Conservation (phyloP, 2,888 invertebrate genomes). For the Branchellion lobata region DNA sequence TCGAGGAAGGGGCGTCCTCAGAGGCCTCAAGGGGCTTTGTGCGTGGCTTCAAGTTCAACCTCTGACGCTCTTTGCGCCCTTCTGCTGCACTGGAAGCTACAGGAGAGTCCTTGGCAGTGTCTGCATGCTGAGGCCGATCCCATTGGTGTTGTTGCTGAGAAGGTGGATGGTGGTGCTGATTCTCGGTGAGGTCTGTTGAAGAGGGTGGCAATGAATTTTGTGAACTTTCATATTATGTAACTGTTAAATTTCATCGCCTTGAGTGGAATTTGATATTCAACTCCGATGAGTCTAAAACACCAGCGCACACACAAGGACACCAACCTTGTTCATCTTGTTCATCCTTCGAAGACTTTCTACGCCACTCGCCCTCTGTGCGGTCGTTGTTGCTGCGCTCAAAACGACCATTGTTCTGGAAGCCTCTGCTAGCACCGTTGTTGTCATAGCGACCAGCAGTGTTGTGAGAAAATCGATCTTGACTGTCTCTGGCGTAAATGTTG, state of each 20-base stretch:
- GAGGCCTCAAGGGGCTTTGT: slow-evolving; percentile 71
- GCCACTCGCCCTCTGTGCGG: not conserved
- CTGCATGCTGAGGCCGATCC: too few species aligned
- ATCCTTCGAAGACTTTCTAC: not conserved
- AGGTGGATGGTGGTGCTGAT: not conserved
- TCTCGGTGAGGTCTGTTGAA: not conserved
- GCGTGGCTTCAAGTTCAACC: slow-evolving; percentile 77
- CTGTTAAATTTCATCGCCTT: too few species aligned
- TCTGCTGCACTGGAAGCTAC: too few species aligned
- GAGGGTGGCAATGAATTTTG: too few species aligned
- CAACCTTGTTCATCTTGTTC: not conserved
- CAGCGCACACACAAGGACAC: not conserved
- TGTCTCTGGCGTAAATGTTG: not conserved
- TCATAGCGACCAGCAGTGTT: not conserved
- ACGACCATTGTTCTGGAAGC: too few species aligned
- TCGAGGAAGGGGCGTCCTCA: slow-evolving; percentile 64
- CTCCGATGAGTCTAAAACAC: not conserved
- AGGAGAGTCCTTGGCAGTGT: too few species aligned
- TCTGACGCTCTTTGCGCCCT: slow-evolving; percentile 69
- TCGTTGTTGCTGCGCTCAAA: not conserved
- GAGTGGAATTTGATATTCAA: not conserved
- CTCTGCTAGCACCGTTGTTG: too few species aligned
- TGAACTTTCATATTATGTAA: too few species aligned
- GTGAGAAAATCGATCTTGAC: slow-evolving; percentile 2
- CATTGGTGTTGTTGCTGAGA: not conserved